Evolutionary conservation across 1,140 invertebrate species (phyloP).

Genomic region (Lanistes nyassanus): DNA sequence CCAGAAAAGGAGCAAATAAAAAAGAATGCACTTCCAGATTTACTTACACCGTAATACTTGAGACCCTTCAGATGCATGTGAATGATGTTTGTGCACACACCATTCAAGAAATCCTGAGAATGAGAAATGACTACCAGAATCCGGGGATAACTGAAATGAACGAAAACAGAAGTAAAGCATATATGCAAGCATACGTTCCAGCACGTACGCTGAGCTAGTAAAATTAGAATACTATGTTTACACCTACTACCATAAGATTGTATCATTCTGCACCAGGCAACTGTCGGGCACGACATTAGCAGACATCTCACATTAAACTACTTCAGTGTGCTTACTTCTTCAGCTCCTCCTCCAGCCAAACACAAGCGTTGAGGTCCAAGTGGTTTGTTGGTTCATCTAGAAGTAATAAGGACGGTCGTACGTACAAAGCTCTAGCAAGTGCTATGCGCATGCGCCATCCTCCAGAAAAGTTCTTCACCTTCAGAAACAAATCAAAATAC

Average conservation of each 20-base stretch:
- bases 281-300: too few relatives aligned
- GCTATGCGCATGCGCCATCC: slow-evolving; percentile 99
- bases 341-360: slow-evolving; percentile 99
- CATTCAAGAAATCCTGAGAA: slow-evolving; percentile 99
- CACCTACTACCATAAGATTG: too few relatives aligned
- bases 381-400: slow-evolving; percentile 78
- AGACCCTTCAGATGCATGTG: slow-evolving; percentile 94
- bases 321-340: slow-evolving; percentile 77
- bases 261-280: too few relatives aligned
- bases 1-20: background rate
- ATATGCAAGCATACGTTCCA: background rate
- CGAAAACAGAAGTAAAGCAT: slow-evolving; percentile 37
- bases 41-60: slow-evolving; percentile 91
- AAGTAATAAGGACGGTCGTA: slow-evolving; percentile 64
- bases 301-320: too few relatives aligned
- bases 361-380: slow-evolving; percentile 89
- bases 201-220: too few relatives aligned
- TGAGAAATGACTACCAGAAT: slow-evolving; percentile 99
- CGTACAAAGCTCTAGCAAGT: slow-evolving; percentile 76
- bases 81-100: slow-evolving; percentile 98
- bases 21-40: background rate
- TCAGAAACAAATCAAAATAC: background rate
- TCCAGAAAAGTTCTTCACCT: slow-evolving; percentile 69
- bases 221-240: too few relatives aligned
- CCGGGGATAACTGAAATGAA: slow-evolving; percentile 83